phyloP scores from a whole-genome alignment of 2,113 vertebrate genomes.

The Nesoenas mayeri region DNA sequence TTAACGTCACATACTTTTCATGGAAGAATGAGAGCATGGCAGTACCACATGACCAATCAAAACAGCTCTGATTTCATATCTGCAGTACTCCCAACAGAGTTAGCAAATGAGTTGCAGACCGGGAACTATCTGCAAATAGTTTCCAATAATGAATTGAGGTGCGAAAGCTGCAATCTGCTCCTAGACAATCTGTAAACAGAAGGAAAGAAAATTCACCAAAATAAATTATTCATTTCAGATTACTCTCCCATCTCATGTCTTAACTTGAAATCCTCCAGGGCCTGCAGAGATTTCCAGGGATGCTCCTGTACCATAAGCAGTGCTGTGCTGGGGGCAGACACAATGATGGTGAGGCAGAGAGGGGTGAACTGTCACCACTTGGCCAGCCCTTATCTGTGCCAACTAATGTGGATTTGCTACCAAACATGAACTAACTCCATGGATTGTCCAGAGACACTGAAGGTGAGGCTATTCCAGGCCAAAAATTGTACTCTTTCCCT shows the following conservation, averaged over 20 bases:
- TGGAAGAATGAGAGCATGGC: neutral
- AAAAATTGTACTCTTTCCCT: neutral
- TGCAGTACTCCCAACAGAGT: slow-evolving; percentile 54
- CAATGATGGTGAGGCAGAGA: neutral
- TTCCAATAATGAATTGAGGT: slow-evolving; percentile 65
- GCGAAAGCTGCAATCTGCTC: slow-evolving; percentile 63
- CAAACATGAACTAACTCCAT: neutral
- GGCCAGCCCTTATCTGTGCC: neutral
- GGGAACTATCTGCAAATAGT: slow-evolving; percentile 63
- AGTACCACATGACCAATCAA: slow-evolving; percentile 13
- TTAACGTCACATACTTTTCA: neutral
- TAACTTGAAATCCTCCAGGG: slow-evolving; percentile 40
- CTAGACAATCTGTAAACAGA: slow-evolving; percentile 66
- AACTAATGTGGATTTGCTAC: neutral
- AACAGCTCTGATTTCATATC: slow-evolving; percentile 23
- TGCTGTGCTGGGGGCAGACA: neutral
- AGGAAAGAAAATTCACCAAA: slow-evolving; percentile 48
- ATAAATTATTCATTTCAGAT: slow-evolving; percentile 61
- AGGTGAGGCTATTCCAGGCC: neutral
- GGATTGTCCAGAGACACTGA: neutral
- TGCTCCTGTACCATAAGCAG: neutral
- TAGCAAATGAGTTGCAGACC: slow-evolving; percentile 58
- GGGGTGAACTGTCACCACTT: neutral
- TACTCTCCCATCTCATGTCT: slow-evolving; percentile 39
- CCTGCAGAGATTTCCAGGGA: neutral